phyloP scores from a whole-genome alignment of 2,888 invertebrate genomes.

The Podotricha telesiphe region DNA sequence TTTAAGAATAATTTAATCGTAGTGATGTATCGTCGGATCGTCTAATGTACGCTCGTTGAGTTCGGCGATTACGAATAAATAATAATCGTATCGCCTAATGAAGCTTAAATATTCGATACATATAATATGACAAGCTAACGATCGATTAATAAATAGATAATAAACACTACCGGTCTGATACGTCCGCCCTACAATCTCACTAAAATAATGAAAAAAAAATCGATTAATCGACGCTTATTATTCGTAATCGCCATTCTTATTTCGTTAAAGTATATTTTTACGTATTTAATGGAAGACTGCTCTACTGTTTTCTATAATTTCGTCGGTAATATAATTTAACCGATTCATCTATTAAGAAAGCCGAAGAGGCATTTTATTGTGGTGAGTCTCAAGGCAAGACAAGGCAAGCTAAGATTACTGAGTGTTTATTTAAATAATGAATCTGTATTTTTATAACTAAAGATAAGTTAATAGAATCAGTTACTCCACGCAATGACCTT shows the following conservation, averaged over 20 bases:
- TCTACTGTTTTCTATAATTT: slow-evolving; percentile 65
- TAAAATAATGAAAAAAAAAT: not conserved
- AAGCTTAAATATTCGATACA: not conserved
- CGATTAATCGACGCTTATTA: slow-evolving; percentile 13
- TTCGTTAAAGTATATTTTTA: slow-evolving; percentile 58
- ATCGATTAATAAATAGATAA: not conserved
- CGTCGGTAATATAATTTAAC: slow-evolving; percentile 43
- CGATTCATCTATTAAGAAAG: slow-evolving; percentile 50
- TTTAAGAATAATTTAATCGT: slow-evolving; percentile 62
- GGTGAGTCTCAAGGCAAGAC: slow-evolving; percentile 79
- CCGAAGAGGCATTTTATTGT: slow-evolving; percentile 71
- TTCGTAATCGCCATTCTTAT: slow-evolving; percentile 32
- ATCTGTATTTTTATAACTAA: slow-evolving; percentile 82
- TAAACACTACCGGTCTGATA: not conserved
- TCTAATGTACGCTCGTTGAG: slow-evolving; percentile 50
- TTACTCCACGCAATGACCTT: slow-evolving; percentile 59
- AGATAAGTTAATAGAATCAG: slow-evolving; percentile 62
- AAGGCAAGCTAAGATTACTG: slow-evolving; percentile 77
- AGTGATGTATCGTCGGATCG: slow-evolving; percentile 61
- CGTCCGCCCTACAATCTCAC: slow-evolving; percentile 22
- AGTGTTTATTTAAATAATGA: slow-evolving; percentile 76
- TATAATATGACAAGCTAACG: not conserved
- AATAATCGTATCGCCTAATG: not conserved
- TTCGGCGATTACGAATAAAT: slow-evolving; percentile 25
- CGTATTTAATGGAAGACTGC: slow-evolving; percentile 78